Evolutionary conservation across 2,797 vertebrate species (phyloP), one percentile per base, ranked within the genome.

Genomic region (Rhabdophis nuchalis): DNA sequence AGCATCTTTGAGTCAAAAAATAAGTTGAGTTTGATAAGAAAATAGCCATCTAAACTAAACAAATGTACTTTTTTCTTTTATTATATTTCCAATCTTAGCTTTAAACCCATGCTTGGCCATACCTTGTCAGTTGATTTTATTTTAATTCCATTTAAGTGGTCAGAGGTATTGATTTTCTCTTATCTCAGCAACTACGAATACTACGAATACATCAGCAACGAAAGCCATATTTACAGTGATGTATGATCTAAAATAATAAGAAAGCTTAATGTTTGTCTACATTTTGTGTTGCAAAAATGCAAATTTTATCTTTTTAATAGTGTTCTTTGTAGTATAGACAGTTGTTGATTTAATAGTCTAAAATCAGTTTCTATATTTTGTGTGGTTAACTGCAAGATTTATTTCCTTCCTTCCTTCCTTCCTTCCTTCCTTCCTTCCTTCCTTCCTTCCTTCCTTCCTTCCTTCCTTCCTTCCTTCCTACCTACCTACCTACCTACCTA

Each of bases 341-440:
- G 20, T 2, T 56, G 12, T 87, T 56, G 16, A 56, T 86, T 46
- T 61, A 87, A 50, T 0, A 89, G 16, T 41, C 72, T 91, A 27
- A 92, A 93, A 91, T 36, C 5, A 23, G 46, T 91, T 4, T 93
- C 9, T 32, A 92, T 93, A 89, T 88, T 88, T 93, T 94, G 72
- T 36, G 85, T 91, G 9, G 29, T 32, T 46, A 14, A 20, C 89
- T 91, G 54, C 60, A 91, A 36, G 68, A 36, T 90, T 94, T 54
- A 91, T 94, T n/a, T n/a, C n/a, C n/a, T n/a, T n/a, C n/a, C n/a
- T n/a, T n/a, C n/a, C n/a, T n/a, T n/a, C n/a, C n/a, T n/a, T n/a
- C n/a, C n/a, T n/a, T n/a, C n/a, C n/a, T n/a, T n/a, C n/a, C n/a
- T n/a, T n/a, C n/a, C n/a, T n/a, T n/a, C n/a, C n/a, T n/a, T n/a